A percentile compares a stretch with the other conserved stretches of the same genome.
phyloP scores from a whole-genome alignment of 2,888 invertebrate genomes.

The Chalcis sispes region DNA sequence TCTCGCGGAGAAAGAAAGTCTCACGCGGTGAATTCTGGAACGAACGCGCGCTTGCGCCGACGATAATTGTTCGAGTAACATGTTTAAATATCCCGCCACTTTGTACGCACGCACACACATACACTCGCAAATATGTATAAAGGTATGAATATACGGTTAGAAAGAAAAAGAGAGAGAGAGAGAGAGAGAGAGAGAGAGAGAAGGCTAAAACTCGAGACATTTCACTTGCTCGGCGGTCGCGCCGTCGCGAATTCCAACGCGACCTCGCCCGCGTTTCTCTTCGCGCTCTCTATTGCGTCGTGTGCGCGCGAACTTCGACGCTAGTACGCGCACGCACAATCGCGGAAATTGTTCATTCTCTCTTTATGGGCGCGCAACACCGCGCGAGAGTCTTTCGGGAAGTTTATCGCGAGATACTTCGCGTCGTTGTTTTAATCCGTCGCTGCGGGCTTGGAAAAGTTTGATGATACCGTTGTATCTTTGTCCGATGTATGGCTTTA shows the following conservation, averaged over 20 bases:
- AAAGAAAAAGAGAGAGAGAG: neutral
- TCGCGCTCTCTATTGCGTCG: neutral
- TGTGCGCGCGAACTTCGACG: too few relatives aligned
- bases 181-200: neutral
- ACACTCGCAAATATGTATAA: neutral
- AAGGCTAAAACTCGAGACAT: conserved; percentile 1
- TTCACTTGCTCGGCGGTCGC: conserved; percentile 39
- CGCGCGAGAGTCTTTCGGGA: conserved; percentile 43
- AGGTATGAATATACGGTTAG: neutral
- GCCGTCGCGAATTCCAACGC: conserved; percentile 40
- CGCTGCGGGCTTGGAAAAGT: too few relatives aligned
- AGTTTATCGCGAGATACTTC: conserved; percentile 34
- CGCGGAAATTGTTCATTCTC: conserved; percentile 70
- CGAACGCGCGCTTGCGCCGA: too few relatives aligned
- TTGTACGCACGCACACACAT: neutral
- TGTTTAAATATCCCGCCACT: conserved; percentile 8
- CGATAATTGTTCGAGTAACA: conserved; percentile 54
- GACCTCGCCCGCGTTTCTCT: conserved; percentile 55
- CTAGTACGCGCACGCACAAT: too few relatives aligned
- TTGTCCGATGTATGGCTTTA: neutral
- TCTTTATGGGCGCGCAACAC: conserved; percentile 52
- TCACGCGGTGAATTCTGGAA: conserved; percentile 43
- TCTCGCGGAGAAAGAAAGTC: conserved; percentile 29
- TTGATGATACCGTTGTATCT: neutral
- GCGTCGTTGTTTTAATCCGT: conserved; percentile 74